phyloP scores from a whole-genome alignment of 2,797 vertebrate species.

The Sternotherus odoratus region DNA sequence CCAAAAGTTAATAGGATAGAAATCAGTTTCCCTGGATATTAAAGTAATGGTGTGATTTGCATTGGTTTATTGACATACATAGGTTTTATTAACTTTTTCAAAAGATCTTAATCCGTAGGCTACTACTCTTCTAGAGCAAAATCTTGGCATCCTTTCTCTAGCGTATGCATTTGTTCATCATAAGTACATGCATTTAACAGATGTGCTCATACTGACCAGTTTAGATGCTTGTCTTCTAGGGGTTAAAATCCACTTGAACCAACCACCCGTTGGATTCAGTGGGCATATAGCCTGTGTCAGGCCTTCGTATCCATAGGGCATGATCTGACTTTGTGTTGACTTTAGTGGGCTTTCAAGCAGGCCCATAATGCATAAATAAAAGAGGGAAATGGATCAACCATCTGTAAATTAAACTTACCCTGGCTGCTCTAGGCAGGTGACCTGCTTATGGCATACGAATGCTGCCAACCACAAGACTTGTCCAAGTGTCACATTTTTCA shows the following conservation, averaged over 20 bases:
- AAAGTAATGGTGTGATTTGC: constrained; percentile 7
- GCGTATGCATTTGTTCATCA: constrained; percentile 45
- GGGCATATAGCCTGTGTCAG: background rate
- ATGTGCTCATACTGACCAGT: background rate
- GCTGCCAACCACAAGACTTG: background rate
- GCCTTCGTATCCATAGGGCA: background rate
- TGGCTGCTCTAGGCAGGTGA: background rate
- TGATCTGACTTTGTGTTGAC: constrained; percentile 19
- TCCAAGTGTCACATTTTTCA: background rate
- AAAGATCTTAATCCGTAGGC: constrained; percentile 44
- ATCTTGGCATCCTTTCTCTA: background rate
- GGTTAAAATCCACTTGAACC: background rate
- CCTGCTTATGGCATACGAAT: background rate
- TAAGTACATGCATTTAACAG: constrained; percentile 15
- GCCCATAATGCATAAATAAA: background rate
- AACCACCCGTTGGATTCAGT: background rate
- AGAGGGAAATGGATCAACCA: background rate
- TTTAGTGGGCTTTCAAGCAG: background rate
- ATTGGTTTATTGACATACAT: constrained; percentile 13
- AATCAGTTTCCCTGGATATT: constrained; percentile 50
- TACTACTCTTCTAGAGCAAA: constrained; percentile 41
- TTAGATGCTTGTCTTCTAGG: constrained; percentile 9
- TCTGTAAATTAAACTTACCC: background rate
- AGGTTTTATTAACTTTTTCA: constrained; percentile 4
- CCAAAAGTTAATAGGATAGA: background rate